Conservation (phyloP, 2,797 vertebrate species). For the Tolypeutes matacus region DNA sequence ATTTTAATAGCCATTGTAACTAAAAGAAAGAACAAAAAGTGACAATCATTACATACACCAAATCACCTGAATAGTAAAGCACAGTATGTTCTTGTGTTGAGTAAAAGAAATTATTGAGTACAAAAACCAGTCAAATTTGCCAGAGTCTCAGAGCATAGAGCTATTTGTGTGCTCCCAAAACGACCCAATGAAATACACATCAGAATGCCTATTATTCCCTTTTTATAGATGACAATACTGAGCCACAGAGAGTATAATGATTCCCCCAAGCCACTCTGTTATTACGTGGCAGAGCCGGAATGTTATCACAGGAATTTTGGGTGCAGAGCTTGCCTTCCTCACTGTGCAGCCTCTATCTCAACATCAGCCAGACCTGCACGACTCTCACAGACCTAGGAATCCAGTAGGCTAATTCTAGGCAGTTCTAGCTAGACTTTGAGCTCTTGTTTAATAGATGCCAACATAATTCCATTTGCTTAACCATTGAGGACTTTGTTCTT, state of each 20-base stretch:
- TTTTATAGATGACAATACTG: constrained; percentile 70
- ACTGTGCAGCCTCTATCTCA: not conserved
- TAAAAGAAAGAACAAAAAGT: not conserved
- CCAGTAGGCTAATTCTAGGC: too few relatives aligned
- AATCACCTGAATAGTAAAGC: not conserved
- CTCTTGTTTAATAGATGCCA: rapidly evolving
- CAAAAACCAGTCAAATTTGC: not conserved
- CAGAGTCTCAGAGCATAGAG: not conserved
- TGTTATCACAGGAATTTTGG: constrained; percentile 46
- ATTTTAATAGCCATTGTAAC: not conserved
- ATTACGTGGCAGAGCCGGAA: constrained; percentile 40
- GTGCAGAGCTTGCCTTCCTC: not conserved
- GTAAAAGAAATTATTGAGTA: not conserved
- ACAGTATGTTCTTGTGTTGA: not conserved
- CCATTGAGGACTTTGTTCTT: not conserved
- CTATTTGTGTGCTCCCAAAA: too few relatives aligned
- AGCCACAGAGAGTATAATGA: constrained; percentile 59
- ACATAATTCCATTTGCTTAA: not conserved
- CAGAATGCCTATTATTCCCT: not conserved
- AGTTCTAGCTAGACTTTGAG: not conserved
- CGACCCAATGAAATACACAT: constrained; percentile 60
- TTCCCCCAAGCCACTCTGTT: constrained; percentile 53
- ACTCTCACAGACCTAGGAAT: not conserved
- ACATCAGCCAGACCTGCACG: not conserved
- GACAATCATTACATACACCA: too few relatives aligned